A percentile compares a stretch with the other conserved stretches of the same genome.
These are phyloP conservation scores for Ips nitidus DNA, from an alignment of 1,140 invertebrate genomes.

Conservation along the genomic window DNA sequence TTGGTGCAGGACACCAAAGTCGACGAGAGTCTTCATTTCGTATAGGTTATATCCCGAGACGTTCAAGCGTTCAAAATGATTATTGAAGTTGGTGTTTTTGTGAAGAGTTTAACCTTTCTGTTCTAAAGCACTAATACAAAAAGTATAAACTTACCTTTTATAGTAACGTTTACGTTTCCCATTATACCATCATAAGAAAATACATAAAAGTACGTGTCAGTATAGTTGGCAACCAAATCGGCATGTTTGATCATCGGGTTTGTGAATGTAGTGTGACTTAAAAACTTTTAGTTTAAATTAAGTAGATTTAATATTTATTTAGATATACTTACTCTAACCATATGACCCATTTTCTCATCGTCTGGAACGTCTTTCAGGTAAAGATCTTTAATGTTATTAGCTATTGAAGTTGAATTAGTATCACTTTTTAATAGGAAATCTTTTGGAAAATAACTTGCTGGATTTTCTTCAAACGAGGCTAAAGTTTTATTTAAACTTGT, in stretches of 20 bases:
- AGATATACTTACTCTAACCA: not conserved
- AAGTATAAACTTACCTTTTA: constrained; percentile 1
- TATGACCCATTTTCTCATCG: constrained; percentile 2
- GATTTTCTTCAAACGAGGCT: constrained; percentile 6
- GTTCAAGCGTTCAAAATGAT: too few species aligned
- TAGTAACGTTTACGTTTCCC: constrained; percentile 3
- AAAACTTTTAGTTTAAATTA: constrained; percentile 11
- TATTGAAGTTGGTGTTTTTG: too few species aligned
- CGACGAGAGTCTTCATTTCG: too few species aligned
- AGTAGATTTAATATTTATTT: not conserved
- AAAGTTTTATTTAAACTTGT: constrained; percentile 5
- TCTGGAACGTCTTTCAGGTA: not conserved
- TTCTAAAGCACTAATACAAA: too few species aligned
- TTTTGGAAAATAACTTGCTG: not conserved
- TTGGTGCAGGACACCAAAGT: too few species aligned
- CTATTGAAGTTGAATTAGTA: not conserved
- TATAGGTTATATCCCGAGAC: too few species aligned
- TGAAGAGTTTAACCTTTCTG: too few species aligned
- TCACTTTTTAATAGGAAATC: not conserved
- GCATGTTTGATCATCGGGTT: constrained; percentile 13
- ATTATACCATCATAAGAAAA: constrained; percentile 27
- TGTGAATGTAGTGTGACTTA: constrained; percentile 17
- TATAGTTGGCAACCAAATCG: constrained; percentile 11
- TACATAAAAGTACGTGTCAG: constrained; percentile 21
- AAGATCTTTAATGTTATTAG: not conserved